Percentiles rank a stretch among this genome's conserved stretches.
Evolutionary conservation across 2,797 vertebrate genomes (phyloP).

Genomic region (Aviceda cuculoides): DNA sequence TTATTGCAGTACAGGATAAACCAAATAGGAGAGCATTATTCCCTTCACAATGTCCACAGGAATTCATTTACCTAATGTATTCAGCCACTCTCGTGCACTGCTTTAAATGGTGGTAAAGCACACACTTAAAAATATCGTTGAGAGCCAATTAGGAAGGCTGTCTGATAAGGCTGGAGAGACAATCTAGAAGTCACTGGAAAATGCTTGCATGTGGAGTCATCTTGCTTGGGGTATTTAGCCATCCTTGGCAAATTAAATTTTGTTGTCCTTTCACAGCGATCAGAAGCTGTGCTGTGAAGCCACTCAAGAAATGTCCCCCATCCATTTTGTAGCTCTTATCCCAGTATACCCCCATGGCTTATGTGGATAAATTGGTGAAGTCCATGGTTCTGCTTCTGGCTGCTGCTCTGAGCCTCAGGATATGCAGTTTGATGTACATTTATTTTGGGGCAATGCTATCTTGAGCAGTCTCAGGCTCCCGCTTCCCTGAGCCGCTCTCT

Average conservation of each 20-base stretch:
- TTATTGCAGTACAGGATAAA: constrained; percentile 49
- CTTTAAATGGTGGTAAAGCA: constrained; percentile 12
- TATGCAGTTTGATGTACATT: background rate
- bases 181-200: background rate
- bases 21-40: constrained; percentile 30
- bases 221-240: background rate
- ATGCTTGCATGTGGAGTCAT: background rate
- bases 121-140: background rate
- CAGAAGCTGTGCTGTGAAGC: background rate
- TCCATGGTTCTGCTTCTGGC: background rate
- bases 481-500: background rate
- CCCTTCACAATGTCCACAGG: constrained; percentile 17
- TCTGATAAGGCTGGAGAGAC: background rate
- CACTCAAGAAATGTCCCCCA: background rate
- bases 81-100: background rate
- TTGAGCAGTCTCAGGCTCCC: background rate
- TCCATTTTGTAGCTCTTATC: background rate
- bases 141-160: background rate
- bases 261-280: background rate
- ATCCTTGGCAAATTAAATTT: background rate
- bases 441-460: constrained; percentile 16
- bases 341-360: background rate
- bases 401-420: background rate
- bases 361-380: background rate
- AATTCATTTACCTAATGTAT: constrained; percentile 38